Evolutionary conservation across 2,113 vertebrate species (phyloP).

Genomic region (Upupa epops): DNA sequence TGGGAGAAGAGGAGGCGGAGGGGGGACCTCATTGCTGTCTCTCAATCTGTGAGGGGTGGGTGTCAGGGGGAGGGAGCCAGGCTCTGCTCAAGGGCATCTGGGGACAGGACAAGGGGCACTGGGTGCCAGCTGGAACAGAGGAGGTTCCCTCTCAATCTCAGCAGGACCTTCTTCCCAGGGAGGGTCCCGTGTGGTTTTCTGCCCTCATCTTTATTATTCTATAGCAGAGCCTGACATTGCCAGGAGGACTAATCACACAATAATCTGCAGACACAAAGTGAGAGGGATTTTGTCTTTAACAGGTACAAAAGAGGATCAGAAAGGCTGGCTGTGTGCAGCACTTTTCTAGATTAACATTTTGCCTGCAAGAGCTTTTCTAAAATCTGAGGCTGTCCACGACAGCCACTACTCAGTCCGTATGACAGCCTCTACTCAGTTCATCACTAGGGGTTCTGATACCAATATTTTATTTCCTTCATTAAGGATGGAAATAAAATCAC

Average conservation of each 20-base stretch:
- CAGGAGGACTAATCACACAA: not conserved
- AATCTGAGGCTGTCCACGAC: not conserved
- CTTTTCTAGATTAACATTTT: conserved; percentile 28
- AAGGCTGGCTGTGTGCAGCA: not conserved
- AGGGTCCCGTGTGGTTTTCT: not conserved
- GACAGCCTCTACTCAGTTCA: not conserved
- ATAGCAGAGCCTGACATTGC: not conserved
- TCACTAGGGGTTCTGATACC: not conserved
- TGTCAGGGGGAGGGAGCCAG: too few relatives aligned
- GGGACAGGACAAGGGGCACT: too few relatives aligned
- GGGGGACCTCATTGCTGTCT: too few relatives aligned
- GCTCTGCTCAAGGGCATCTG: too few relatives aligned
- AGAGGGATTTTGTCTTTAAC: not conserved
- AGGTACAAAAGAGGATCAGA: not conserved
- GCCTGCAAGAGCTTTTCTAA: not conserved
- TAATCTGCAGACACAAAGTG: not conserved
- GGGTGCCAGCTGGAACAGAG: too few relatives aligned
- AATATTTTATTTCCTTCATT: too few relatives aligned
- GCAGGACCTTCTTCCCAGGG: too few relatives aligned
- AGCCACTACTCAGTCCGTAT: not conserved
- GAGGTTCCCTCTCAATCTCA: too few relatives aligned
- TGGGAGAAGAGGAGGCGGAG: too few relatives aligned
- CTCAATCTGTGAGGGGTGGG: too few relatives aligned
- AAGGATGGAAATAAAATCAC: too few relatives aligned
- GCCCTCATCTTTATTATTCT: not conserved